These are phyloP conservation scores for Bettongia penicillata DNA, from an alignment of 2,113 vertebrate genomes.

Conservation along the genomic window DNA sequence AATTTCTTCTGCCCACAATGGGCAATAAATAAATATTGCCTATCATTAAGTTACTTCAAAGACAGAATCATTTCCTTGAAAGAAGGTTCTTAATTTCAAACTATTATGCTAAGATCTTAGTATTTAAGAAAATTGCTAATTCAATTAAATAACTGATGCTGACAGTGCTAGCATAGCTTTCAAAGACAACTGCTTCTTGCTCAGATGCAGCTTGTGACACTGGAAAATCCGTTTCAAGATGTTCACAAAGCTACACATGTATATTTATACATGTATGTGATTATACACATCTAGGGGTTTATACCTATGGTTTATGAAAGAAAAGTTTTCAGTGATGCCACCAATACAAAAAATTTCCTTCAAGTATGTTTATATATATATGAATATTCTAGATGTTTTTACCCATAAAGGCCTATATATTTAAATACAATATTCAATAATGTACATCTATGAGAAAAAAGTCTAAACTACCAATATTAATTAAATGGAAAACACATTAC, in stretches of 20 bases:
- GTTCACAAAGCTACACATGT: neutral
- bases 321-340: constrained; percentile 42
- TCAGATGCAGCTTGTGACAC: neutral
- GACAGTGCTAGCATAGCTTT: neutral
- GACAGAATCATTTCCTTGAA: neutral
- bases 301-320: constrained; percentile 22
- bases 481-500: neutral
- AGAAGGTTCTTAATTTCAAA: neutral
- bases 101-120: neutral
- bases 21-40: neutral
- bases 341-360: neutral
- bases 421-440: constrained; percentile 30
- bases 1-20: neutral
- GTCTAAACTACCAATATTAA: neutral
- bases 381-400: neutral
- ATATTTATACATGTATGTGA: neutral
- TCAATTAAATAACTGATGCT: neutral
- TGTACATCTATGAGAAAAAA: constrained; percentile 27
- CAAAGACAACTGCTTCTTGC: neutral
- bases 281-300: neutral
- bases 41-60: neutral
- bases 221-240: neutral
- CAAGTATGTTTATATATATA: neutral
- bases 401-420: neutral
- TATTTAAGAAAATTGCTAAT: neutral